These are phyloP conservation scores for Okapia johnstoni DNA, from an alignment of 2,113 vertebrate genomes.

Conservation along the genomic window DNA sequence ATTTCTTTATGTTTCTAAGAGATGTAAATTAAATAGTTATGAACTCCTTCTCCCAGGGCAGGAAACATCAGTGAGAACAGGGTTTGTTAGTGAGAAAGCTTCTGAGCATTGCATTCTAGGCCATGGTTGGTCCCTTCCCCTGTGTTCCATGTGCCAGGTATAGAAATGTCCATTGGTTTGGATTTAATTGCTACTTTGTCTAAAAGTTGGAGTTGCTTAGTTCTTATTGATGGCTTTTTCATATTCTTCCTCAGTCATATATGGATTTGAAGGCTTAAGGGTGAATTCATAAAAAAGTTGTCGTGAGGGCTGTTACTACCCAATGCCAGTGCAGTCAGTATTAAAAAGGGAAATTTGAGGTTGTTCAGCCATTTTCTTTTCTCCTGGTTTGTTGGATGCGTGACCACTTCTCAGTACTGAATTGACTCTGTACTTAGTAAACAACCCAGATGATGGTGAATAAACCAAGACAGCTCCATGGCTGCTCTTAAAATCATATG, in stretches of 20 bases:
- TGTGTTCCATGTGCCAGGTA: not conserved
- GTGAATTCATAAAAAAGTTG: not conserved
- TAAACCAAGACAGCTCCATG: not conserved
- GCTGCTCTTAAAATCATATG: not conserved
- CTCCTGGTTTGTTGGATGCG: not conserved
- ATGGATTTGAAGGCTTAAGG: not conserved
- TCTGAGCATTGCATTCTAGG: not conserved
- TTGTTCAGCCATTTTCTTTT: not conserved
- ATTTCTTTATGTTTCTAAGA: not conserved
- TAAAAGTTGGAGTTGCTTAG: not conserved
- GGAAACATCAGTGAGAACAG: not conserved
- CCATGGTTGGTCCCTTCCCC: too few species aligned
- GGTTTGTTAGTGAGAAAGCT: not conserved
- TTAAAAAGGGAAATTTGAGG: not conserved
- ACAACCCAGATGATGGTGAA: not conserved
- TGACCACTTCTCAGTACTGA: not conserved
- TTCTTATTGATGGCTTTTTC: not conserved
- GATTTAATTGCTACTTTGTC: not conserved
- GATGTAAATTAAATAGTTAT: not conserved
- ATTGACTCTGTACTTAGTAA: not conserved
- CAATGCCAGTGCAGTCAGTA: rapidly evolving
- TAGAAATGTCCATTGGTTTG: not conserved
- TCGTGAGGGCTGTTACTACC: not conserved
- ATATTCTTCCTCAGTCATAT: not conserved
- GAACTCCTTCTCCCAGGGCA: not conserved